phyloP scores from a whole-genome alignment of 1,140 invertebrate species.

The Leguminivora glycinivorella region DNA sequence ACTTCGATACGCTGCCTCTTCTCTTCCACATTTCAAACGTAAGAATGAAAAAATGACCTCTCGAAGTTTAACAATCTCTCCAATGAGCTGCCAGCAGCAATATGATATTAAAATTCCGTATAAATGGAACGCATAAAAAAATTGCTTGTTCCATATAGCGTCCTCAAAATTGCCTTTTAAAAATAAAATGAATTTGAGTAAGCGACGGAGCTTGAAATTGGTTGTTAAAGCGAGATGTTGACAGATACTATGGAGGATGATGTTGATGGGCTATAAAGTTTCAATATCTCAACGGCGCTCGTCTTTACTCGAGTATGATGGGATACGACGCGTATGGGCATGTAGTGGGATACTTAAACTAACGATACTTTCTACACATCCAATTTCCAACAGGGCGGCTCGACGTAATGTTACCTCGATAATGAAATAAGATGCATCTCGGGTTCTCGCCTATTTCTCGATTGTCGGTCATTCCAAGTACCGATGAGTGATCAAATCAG shows the following conservation, averaged over 20 bases:
- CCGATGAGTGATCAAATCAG: constrained; percentile 2
- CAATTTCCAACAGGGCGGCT: constrained; percentile 17
- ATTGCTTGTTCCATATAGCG: constrained; percentile 29
- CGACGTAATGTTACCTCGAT: not conserved
- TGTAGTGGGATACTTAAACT: constrained; percentile 1
- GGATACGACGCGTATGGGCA: not conserved
- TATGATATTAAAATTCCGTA: constrained; percentile 29
- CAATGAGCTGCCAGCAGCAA: constrained; percentile 42
- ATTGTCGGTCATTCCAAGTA: constrained; percentile 5
- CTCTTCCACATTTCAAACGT: constrained; percentile 45
- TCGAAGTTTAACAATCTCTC: constrained; percentile 42
- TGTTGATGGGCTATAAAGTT: constrained; percentile 28
- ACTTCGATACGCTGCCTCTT: constrained; percentile 41
- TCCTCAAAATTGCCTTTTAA: constrained; percentile 1
- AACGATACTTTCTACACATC: constrained; percentile 21
- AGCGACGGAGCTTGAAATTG: constrained; percentile 30
- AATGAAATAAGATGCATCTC: constrained; percentile 22
- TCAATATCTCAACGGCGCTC: constrained; percentile 27
- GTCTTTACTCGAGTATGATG: constrained; percentile 2
- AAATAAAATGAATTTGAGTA: constrained; percentile 25
- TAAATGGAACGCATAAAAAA: constrained; percentile 36
- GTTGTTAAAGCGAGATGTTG: constrained; percentile 15
- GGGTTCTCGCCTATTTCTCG: constrained; percentile 10
- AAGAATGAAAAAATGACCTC: constrained; percentile 45
- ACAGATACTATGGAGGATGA: constrained; percentile 14